Base-by-base conservation (phyloP, 2,113 vertebrate species). In the Podarcis raffonei region DNA sequence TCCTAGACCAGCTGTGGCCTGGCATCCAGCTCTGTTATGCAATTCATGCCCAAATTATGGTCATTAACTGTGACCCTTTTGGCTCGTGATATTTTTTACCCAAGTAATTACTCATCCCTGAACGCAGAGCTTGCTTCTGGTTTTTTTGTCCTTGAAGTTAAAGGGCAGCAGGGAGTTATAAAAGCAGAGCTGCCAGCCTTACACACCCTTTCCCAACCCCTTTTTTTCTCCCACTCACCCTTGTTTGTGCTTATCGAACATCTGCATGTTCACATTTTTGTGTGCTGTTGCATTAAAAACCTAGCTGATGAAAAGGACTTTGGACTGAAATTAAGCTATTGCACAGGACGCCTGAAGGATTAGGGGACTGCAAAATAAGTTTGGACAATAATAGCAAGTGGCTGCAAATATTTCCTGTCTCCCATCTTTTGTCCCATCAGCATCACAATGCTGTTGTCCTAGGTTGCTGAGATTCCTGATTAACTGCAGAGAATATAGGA, bases 321-420 rank as follows among this genome's bases (percentile, higher is more conserved):
- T 57, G 88, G 89, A 74, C 11, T 1, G 59, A 72, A 76, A 85
- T 86, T 86, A 88, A n/a, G 39, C 22, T 82, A 12, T 91, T 86
- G 84, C 91, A 87, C 90, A 91, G 86, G 86, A 57, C 85, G 9
- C 25, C 87, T 91, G 0, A 4, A 90, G 87, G 79, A 57, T 84
- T 84, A 91, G 57, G 4, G 81, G 76, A 77, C 85, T 92, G 89
- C 86, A 95, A 92, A 88, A 53, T 32, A n/a, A 1, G 48, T 81
- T 85, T 91, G 91, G 90, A 95, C 90, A 86, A 83, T 42, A 86
- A 66, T 85, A 84, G 84, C 0, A 0, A 89, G 81, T 89, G 93
- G 93, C 87, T 94, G 90, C 89, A 92, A 84, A 89, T 35, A 53
- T 93, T 89, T 90, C 93, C 83, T 87, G 82, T 90, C 0, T 4